Evolutionary conservation across 2,113 vertebrate genomes (phyloP), one percentile per base, ranked within the genome.

Genomic region (Fregetta grallaria): DNA sequence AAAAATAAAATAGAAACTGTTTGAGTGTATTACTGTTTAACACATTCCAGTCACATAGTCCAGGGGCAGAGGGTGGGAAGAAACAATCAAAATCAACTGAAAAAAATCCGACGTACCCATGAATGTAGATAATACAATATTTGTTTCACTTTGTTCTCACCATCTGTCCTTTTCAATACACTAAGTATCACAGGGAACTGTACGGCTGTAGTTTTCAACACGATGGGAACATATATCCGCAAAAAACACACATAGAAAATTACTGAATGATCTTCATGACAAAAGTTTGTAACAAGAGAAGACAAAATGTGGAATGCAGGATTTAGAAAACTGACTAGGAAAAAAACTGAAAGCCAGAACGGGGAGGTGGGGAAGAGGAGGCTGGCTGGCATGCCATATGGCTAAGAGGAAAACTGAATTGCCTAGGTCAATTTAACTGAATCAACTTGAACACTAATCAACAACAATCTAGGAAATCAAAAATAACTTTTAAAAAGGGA

Each of bases 131-230:
- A 92, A 84, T 19, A 58, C 12, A 68, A 3, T 65, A 58, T 68
- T 86, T 90, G 56, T 83, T 94, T 92, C 55, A 59, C 49, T 94
- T 72, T 74, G 14, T n/a, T 94, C 82, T 82, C 62, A 71, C 88
- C 85, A 94, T 93, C 65, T 93, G 66, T 76, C 53, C n/a, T 88
- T 92, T 90, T 80, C 47, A 86, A 74, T 16, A 92, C 49, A 61
- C 27, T 86, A 86, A 86, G 32, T 58, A 87, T 50, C 38, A 80
- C 26, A 68, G 12, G 21, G 34, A 94, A 85, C 40, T 62, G 27
- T 15, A 76, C 3, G 34, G 55, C 66, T 82, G 13, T 25, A 80
- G 23, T n/a, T 73, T 88, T 88, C 78, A 86, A 70, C 12, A n/a
- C 2, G 6, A 75, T 20, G 18, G 29, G 18, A 86, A 85, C 6